Conservation (phyloP, 2,113 vertebrate species). For the human (Homo sapiens) region DNA sequence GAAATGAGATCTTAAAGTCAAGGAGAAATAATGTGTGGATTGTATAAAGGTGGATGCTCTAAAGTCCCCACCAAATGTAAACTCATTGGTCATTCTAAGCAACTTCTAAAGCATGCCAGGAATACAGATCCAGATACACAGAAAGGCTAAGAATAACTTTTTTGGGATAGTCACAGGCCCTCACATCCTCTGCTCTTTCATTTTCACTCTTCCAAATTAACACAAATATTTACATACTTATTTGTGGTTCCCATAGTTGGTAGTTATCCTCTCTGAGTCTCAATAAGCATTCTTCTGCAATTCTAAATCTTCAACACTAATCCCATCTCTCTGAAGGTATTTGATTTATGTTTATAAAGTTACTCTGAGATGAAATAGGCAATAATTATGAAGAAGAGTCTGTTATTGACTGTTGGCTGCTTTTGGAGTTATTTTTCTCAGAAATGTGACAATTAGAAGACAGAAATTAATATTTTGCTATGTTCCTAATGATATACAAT, state of each 20-base stretch:
- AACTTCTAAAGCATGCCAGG: neutral
- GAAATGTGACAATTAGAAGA: slow-evolving; percentile 54
- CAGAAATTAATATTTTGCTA: slow-evolving; percentile 66
- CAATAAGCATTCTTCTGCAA: neutral
- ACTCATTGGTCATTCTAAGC: neutral
- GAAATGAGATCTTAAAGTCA: neutral
- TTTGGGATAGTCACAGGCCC: neutral
- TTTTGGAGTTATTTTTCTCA: slow-evolving; percentile 44
- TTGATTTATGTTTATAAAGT: neutral
- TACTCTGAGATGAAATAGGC: neutral
- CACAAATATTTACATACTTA: neutral
- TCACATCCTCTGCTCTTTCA: neutral
- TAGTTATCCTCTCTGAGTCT: neutral
- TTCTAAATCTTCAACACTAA: neutral
- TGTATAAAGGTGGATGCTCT: neutral
- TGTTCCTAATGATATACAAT: slow-evolving; percentile 48
- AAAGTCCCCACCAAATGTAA: neutral
- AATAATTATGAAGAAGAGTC: slow-evolving; percentile 24
- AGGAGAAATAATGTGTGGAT: neutral
- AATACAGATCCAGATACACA: neutral
- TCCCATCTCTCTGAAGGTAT: neutral
- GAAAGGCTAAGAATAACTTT: neutral
- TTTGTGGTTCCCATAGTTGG: neutral
- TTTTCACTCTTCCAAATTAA: neutral
- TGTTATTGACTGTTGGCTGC: slow-evolving; percentile 40